These are phyloP conservation scores for Epinotia brunnichana DNA, from an alignment of 2,888 invertebrate species.

Conservation along the genomic window DNA sequence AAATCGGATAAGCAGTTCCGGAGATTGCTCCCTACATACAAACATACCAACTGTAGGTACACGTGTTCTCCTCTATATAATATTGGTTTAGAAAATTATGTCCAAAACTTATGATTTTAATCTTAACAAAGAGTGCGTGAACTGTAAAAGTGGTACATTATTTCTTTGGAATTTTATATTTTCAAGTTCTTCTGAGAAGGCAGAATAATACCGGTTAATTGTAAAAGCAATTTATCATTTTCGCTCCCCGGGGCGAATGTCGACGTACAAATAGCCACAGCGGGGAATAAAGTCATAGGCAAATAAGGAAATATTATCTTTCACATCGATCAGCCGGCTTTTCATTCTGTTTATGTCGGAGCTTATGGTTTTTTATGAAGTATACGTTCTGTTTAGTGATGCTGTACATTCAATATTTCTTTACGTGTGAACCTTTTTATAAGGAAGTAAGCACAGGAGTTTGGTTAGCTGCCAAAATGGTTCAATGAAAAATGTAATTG, in stretches of 20 bases:
- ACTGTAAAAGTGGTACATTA: not conserved
- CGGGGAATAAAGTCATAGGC: conserved; percentile 27
- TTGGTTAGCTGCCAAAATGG: too few relatives aligned
- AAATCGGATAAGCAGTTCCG: too few relatives aligned
- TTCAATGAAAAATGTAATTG: too few relatives aligned
- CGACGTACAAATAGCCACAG: conserved; percentile 21
- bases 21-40: too few relatives aligned
- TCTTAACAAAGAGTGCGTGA: not conserved
- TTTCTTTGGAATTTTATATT: not conserved
- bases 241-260: conserved; percentile 15
- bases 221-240: conserved; percentile 40
- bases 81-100: too few relatives aligned
- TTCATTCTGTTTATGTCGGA: not conserved
- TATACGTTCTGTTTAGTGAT: too few relatives aligned
- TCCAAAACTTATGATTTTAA: too few relatives aligned
- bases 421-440: too few relatives aligned
- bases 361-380: not conserved
- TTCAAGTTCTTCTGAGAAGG: not conserved
- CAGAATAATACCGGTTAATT: conserved; percentile 37
- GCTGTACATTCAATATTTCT: too few relatives aligned
- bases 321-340: conserved; percentile 1
- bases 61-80: too few relatives aligned
- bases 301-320: conserved; percentile 31
- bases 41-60: too few relatives aligned
- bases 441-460: too few relatives aligned